Percentiles rank a stretch among this genome's conserved stretches.
Evolutionary conservation across 2,888 invertebrate species (phyloP).

Genomic region (Himalopsyche anomala): DNA sequence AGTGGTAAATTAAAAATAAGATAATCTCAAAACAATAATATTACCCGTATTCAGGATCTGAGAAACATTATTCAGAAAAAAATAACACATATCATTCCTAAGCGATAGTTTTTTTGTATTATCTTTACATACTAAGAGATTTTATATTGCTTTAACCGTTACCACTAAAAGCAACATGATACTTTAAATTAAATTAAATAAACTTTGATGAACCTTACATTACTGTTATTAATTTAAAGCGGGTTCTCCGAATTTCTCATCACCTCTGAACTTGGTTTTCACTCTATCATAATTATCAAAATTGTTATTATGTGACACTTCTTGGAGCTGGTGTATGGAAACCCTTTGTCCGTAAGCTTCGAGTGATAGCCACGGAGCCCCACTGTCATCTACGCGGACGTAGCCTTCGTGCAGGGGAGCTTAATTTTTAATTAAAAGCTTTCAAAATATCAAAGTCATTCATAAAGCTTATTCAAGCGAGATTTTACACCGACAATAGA

Average conservation of each 20-base stretch:
- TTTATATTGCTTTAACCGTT: too few relatives aligned
- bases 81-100: too few relatives aligned
- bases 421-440: constrained; percentile 78
- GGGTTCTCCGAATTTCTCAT: background rate
- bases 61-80: too few relatives aligned
- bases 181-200: too few relatives aligned
- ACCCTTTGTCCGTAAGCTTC: constrained; percentile 30
- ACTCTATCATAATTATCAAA: background rate
- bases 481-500: constrained; percentile 54
- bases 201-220: background rate
- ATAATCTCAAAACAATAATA: too few relatives aligned
- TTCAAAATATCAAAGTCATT: constrained; percentile 78
- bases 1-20: too few relatives aligned
- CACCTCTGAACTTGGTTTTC: background rate
- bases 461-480: constrained; percentile 65
- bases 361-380: constrained; percentile 10
- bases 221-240: background rate
- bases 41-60: too few relatives aligned
- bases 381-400: constrained; percentile 67
- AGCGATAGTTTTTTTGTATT: too few relatives aligned
- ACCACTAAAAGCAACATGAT: too few relatives aligned
- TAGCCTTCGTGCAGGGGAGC: constrained; percentile 71
- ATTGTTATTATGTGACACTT: constrained; percentile 28
- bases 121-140: too few relatives aligned
- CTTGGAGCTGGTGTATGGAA: constrained; percentile 9